Evolutionary conservation across 2,888 invertebrate genomes (phyloP), one percentile per base, ranked within the genome.

Genomic region (Dorcus hopei): DNA sequence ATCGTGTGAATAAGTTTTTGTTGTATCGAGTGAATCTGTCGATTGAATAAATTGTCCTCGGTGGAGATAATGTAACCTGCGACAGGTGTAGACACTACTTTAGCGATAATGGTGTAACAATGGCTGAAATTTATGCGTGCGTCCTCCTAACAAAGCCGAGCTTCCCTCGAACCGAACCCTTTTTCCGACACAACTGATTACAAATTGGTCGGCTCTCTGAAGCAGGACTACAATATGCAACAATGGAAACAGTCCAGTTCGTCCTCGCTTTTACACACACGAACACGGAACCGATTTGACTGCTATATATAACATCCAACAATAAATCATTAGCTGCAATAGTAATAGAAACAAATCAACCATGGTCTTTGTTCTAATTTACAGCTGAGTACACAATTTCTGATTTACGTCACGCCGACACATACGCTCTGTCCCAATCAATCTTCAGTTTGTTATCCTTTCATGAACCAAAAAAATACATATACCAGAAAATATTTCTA

Each of bases 121-220:
- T 61, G 52, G 59, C 53, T 49, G 38, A 55, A 61, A 64, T 64
- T 62, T 64, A 64, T 62, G 55, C 61, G 58, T 57, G 45, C 49
- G 54, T 56, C 57, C 58, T 49, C 45, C 52, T 38, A 52, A 61
- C 63, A 59, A 59, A 61, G 59, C 57, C 19, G 33, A 19, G 33
- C 43, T 23, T 38, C 38, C 43, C 48, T 54, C 57, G 43, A 54
- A 60, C 58, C 54, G 49, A 53, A 51, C 62, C 62, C 61, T 58
- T 64, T 64, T 64, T 64, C 61, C 59, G 61, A 59, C 55, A 58
- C 58, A 55, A 53, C 59, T 63, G 65, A 65, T 65, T 65, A 63
- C 65, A 65, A 65, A 65, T 65, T 65, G 64, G 64, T 56, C 53
- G 54, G 57, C 57, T 59, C 61, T 48, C 53, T 14, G 53, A 54